Conservation (phyloP, 2,888 invertebrate species). For the Entomobrya multifasciata region DNA sequence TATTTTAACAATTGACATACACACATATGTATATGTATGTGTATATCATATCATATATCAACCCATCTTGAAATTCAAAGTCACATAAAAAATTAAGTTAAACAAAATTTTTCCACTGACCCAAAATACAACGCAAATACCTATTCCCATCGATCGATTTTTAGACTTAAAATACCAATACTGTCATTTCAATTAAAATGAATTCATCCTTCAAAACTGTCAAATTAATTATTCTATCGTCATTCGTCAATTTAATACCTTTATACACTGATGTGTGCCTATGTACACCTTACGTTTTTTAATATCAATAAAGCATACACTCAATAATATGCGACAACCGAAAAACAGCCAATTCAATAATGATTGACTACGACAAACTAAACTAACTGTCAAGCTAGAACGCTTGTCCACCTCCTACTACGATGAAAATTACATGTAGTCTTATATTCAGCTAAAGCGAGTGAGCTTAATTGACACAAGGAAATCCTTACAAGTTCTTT, state of each 20-base stretch:
- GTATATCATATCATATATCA: too few relatives aligned
- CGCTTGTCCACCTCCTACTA: neutral
- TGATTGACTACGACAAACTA: neutral
- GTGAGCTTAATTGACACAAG: too few relatives aligned
- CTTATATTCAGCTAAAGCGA: too few relatives aligned
- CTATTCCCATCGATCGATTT: neutral
- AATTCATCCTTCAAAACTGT: constrained; percentile 6
- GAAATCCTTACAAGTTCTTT: neutral
- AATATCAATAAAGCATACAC: neutral
- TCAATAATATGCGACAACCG: neutral
- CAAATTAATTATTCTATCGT: neutral
- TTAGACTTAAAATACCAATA: neutral
- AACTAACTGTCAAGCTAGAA: neutral
- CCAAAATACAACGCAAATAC: neutral
- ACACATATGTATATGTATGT: too few relatives aligned
- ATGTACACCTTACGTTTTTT: neutral
- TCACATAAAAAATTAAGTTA: neutral
- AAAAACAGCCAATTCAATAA: neutral
- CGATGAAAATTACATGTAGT: neutral
- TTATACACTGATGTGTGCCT: neutral
- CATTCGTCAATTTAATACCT: too few relatives aligned
- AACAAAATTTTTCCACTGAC: neutral
- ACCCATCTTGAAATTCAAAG: neutral
- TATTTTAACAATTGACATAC: neutral
- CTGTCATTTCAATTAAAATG: too few relatives aligned